Evolutionary conservation across 1,140 invertebrate genomes (phyloP), one percentile per base, ranked within the genome.

Genomic region (Potamilus streckersoni): DNA sequence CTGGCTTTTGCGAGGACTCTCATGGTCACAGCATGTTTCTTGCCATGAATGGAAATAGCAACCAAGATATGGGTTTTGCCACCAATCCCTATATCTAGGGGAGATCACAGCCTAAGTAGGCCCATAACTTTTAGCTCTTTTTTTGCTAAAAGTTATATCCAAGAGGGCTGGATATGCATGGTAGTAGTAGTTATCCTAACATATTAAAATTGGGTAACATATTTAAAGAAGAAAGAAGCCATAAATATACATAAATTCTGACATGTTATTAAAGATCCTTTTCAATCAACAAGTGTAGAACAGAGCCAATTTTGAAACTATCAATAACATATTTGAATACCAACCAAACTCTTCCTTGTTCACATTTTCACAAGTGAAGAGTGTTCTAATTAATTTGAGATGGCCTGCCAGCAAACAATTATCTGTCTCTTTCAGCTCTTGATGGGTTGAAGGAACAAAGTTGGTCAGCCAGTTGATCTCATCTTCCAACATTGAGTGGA

Each of bases 381-480:
- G 82, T 27, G 89, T 89, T 69, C 85, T 84, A 14, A 91, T 89
- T 11, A 92, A 84, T 20, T 87, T 89, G 49, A 92, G 86, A 81
- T 92, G 92, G 15, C 92, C 92, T 14, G 88, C 89, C 67, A 92
- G 76, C 27, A 92, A 82, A 6, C 88, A 83, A 80, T 91, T 91
- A 79, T 92, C 91, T 19, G 84, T 84, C 31, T 83, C 80, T n/a
- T 78, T 80, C 56, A 87, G 62, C 13, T 87, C 86, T 15, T 73
- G 69, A 69, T 88, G 78, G 80, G 87, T 78, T 27, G 88, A 88
- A 0, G 89, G 84, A 4, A 89, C 90, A 85, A 92, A 92, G 71
- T 91, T 92, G 49, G 83, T 82, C 49, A 92, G 82, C 92, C 92
- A 92, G 3, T 81, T 85, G 14, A 91, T 85, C 85, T 92, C 91